A percentile compares a stretch with the other conserved stretches of the same genome.
Conservation (phyloP, 2,888 invertebrate genomes). For the Tolmerus cingulatus region DNA sequence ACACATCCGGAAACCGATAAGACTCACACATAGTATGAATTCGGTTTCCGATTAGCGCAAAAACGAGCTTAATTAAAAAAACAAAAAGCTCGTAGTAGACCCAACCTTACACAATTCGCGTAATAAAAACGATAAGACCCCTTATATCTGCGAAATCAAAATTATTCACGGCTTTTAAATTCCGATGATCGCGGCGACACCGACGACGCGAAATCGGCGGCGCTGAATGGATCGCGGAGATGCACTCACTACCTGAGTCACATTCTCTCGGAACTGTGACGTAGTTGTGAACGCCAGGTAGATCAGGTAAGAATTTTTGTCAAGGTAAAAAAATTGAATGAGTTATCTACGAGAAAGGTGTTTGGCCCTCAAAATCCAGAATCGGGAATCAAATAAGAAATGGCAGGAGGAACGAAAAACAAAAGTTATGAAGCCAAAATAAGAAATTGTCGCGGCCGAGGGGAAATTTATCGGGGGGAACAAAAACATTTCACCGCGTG, state of each 20-base stretch:
- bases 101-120: background rate
- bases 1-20: background rate
- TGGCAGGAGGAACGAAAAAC: background rate
- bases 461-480: constrained; percentile 10
- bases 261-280: background rate
- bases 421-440: background rate
- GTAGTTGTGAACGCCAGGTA: background rate
- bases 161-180: background rate
- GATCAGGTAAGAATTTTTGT: background rate
- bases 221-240: background rate
- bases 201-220: background rate
- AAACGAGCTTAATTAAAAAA: background rate
- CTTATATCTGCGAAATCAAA: background rate
- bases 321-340: background rate
- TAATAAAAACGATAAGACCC: background rate
- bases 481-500: background rate
- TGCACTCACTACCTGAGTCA: background rate
- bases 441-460: constrained; percentile 3
- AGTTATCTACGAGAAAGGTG: background rate
- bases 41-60: background rate
- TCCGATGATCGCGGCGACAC: background rate
- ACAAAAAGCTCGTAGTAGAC: background rate
- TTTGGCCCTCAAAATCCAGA: background rate
- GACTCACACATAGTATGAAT: background rate
- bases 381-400: background rate